Conservation (phyloP, 2,113 vertebrate genomes). For the Ammodytes dubius region DNA sequence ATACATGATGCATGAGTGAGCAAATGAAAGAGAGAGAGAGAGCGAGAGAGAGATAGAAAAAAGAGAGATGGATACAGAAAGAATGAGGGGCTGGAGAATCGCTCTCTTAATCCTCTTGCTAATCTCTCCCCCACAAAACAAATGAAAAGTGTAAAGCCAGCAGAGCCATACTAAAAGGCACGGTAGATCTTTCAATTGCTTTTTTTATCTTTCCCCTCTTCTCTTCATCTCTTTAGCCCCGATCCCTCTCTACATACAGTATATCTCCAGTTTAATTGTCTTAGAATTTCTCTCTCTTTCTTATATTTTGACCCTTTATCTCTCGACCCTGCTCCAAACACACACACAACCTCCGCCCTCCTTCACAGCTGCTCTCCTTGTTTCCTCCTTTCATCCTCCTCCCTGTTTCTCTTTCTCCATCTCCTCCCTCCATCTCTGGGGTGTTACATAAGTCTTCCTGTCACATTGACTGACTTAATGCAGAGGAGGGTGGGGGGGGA, state of each 20-base stretch:
- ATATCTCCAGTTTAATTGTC: constrained; percentile 65
- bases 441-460: constrained; percentile 82
- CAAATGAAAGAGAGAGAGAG: constrained; percentile 42
- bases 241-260: constrained; percentile 34
- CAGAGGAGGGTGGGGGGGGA: constrained; percentile 32
- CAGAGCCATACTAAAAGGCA: constrained; percentile 76
- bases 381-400: constrained; percentile 68
- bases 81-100: constrained; percentile 74
- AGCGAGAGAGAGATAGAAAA: constrained; percentile 20
- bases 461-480: constrained; percentile 83
- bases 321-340: constrained; percentile 27
- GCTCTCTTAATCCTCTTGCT: constrained; percentile 79
- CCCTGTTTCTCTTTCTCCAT: constrained; percentile 76
- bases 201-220: constrained; percentile 36
- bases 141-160: constrained; percentile 84
- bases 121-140: constrained; percentile 82
- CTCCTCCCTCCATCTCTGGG: constrained; percentile 80
- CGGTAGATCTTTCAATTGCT: constrained; percentile 69
- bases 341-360: constrained; percentile 28
- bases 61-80: constrained; percentile 45
- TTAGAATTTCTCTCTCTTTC: constrained; percentile 39
- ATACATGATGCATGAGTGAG: constrained; percentile 22
- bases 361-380: constrained; percentile 66
- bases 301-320: constrained; percentile 58
- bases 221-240: constrained; percentile 42